A percentile compares a stretch with the other conserved stretches of the same genome.
These are phyloP conservation scores for Trachemys scripta DNA, from an alignment of 2,113 vertebrate species.

Conservation along the genomic window DNA sequence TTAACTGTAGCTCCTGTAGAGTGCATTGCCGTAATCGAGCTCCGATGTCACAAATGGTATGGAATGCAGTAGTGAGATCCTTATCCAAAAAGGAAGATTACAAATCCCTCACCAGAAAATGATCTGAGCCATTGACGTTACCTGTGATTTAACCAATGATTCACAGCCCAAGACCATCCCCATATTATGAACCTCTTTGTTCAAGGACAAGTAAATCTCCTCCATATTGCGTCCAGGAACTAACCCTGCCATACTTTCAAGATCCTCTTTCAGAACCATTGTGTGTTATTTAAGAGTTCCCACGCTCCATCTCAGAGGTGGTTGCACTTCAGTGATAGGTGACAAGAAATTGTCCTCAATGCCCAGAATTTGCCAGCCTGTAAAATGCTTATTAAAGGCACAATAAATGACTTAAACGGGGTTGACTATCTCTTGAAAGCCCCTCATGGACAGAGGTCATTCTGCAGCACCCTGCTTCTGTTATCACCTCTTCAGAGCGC, in stretches of 20 bases:
- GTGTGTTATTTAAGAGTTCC: neutral
- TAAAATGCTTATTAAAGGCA: neutral
- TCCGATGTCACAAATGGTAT: neutral
- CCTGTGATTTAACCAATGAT: neutral
- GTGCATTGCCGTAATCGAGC: neutral
- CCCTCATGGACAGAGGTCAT: no score
- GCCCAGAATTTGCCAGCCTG: neutral
- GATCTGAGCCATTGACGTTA: neutral
- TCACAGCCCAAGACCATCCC: neutral
- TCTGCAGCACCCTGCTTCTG: no score
- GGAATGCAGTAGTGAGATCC: slow-evolving; percentile 22
- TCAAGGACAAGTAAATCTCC: neutral
- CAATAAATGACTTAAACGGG: no score
- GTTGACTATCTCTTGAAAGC: no score
- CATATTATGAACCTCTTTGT: neutral
- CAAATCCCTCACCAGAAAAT: neutral
- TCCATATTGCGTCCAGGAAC: neutral
- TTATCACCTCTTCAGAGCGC: no score
- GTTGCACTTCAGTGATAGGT: neutral
- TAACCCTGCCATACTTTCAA: neutral
- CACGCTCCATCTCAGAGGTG: rapidly evolving
- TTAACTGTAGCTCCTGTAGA: neutral
- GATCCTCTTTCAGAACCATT: neutral
- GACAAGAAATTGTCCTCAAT: neutral
- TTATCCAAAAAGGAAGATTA: slow-evolving; percentile 39